Evolutionary conservation across 1,140 invertebrate species (phyloP).

Genomic region (Papilio xuthus): DNA sequence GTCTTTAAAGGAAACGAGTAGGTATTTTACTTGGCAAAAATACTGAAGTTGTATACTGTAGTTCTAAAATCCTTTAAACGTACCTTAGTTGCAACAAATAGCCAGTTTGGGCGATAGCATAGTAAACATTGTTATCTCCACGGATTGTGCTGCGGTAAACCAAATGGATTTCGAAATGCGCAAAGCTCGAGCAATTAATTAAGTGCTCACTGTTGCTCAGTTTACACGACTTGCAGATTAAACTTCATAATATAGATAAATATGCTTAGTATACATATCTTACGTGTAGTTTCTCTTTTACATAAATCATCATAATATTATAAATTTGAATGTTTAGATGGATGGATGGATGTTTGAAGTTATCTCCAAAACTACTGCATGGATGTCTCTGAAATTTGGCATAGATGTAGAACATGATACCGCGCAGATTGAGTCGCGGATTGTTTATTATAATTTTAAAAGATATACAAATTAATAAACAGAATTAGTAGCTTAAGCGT

Average conservation of each 20-base stretch:
- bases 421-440: no score
- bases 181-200: conserved; percentile 35
- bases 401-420: no score
- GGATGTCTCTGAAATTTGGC: no score
- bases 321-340: no score
- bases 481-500: no score
- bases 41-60: not conserved
- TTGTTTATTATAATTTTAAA: no score
- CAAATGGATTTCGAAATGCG: conserved; percentile 39
- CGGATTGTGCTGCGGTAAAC: conserved; percentile 36
- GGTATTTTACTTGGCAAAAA: no score
- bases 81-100: conserved; percentile 8
- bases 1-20: no score
- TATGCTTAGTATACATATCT: not conserved
- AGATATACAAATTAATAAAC: no score
- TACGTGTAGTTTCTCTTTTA: not conserved
- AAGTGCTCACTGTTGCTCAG: conserved; percentile 18
- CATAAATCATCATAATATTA: no score
- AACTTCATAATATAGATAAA: conserved; percentile 11
- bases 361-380: no score
- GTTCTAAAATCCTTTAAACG: not conserved
- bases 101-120: not conserved
- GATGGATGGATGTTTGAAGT: no score
- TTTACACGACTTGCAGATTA: conserved; percentile 22
- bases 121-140: conserved; percentile 28